A percentile compares a stretch with the other conserved stretches of the same genome.
Evolutionary conservation across 1,140 invertebrate genomes (phyloP).

Genomic region (Drosophila sulfurigaster): DNA sequence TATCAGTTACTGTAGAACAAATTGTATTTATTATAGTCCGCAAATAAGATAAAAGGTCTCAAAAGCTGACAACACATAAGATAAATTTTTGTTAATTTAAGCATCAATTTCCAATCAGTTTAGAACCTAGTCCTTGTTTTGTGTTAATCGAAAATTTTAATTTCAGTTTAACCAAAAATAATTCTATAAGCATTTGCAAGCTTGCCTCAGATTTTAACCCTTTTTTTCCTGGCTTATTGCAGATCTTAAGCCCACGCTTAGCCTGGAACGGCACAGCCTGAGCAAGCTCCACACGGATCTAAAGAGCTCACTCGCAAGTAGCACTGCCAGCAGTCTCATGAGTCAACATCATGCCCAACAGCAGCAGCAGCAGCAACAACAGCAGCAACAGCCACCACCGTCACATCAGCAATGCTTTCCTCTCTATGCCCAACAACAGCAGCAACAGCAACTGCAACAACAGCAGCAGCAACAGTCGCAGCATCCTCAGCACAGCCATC

Average conservation of each 20-base stretch:
- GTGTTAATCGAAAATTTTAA: no score
- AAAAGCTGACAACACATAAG: no score
- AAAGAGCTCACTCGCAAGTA: constrained; percentile 46
- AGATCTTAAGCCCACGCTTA: constrained; percentile 78
- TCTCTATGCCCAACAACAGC: constrained; percentile 30
- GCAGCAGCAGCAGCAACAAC: constrained; percentile 81
- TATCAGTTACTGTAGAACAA: no score
- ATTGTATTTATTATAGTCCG: no score
- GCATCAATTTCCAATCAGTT: no score
- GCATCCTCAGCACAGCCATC: constrained; percentile 49
- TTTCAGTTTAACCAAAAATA: no score
- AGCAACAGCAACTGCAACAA: constrained; percentile 23
- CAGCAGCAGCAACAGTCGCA: constrained; percentile 39
- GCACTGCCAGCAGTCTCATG: constrained; percentile 47
- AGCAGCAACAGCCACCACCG: constrained; percentile 49
- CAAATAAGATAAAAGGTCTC: no score
- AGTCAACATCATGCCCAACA: constrained; percentile 71
- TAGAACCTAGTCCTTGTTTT: no score
- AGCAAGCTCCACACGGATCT: constrained; percentile 71
- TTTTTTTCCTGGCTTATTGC: not conserved
- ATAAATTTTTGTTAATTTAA: no score
- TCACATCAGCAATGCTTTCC: constrained; percentile 38
- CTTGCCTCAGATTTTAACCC: not conserved
- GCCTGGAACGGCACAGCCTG: constrained; percentile 73
- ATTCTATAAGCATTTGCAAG: no score